Conservation (phyloP, 2,797 vertebrate species). For the Megaceryle alcyon region DNA sequence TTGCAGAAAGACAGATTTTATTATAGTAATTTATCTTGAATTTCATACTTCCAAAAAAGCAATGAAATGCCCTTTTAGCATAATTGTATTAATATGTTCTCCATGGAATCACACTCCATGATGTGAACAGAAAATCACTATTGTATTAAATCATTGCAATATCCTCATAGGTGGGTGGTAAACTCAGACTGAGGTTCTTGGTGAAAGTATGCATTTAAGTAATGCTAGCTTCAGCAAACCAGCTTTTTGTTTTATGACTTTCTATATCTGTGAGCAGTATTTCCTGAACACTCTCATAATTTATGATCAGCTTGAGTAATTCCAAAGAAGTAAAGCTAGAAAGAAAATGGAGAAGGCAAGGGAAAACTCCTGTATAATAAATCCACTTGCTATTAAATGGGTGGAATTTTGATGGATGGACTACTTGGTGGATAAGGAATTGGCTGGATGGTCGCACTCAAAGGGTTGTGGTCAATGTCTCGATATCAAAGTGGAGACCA, state of each 20-base stretch:
- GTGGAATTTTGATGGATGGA: neutral
- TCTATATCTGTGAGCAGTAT: neutral
- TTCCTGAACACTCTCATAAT: neutral
- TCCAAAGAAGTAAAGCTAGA: neutral
- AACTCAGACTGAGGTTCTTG: neutral
- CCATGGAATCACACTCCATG: neutral
- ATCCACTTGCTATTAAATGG: neutral
- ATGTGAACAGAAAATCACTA: neutral
- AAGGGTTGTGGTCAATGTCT: neutral
- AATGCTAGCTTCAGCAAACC: neutral
- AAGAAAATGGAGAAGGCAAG: neutral
- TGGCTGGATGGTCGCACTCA: neutral
- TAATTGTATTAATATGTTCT: slow-evolving; percentile 36
- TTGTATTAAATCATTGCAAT: neutral
- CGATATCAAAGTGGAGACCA: too few species aligned
- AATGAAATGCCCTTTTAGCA: neutral
- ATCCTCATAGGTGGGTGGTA: neutral
- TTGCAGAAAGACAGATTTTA: neutral
- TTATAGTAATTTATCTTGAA: slow-evolving; percentile 2
- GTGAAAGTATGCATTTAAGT: neutral
- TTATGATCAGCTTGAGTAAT: slow-evolving; percentile 3
- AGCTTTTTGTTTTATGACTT: neutral
- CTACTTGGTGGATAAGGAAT: neutral
- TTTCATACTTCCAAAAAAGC: slow-evolving; percentile 21
- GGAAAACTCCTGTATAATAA: neutral